A percentile compares a stretch with the other conserved stretches of the same genome.
These are phyloP conservation scores for Saguinus midas DNA, from an alignment of 2,113 vertebrate species.

Conservation along the genomic window DNA sequence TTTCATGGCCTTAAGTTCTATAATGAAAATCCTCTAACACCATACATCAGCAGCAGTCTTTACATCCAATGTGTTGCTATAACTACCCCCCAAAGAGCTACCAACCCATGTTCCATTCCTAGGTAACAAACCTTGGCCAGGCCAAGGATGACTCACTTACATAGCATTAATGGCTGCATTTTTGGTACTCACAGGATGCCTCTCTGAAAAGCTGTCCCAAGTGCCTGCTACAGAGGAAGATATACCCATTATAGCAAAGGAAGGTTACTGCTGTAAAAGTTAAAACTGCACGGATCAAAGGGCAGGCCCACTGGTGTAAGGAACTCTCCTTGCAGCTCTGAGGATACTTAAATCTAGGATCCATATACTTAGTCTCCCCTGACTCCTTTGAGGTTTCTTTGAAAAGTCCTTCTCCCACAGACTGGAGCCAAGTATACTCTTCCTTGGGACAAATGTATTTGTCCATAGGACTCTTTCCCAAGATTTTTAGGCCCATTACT, in stretches of 20 bases:
- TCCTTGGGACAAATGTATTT: neutral
- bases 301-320: neutral
- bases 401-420: constrained; percentile 7
- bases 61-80: constrained; percentile 27
- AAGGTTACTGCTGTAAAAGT: neutral
- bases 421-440: neutral
- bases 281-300: neutral
- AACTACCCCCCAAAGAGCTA: constrained; percentile 17
- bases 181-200: neutral
- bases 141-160: constrained; percentile 33
- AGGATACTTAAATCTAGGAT: neutral
- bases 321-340: neutral
- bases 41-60: constrained; percentile 23
- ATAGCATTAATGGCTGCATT: neutral
- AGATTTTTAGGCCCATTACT: neutral
- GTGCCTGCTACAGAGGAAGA: constrained; percentile 11
- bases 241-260: neutral
- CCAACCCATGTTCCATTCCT: constrained; percentile 20
- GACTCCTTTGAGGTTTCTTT: neutral
- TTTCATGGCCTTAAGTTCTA: constrained; percentile 25
- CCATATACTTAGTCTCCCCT: neutral
- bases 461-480: neutral
- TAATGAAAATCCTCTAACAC: constrained; percentile 48
- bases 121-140: constrained; percentile 16
- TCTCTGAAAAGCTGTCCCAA: constrained; percentile 22